phyloP scores from a whole-genome alignment of 2,888 invertebrate genomes.

The Seira sanloemensis region DNA sequence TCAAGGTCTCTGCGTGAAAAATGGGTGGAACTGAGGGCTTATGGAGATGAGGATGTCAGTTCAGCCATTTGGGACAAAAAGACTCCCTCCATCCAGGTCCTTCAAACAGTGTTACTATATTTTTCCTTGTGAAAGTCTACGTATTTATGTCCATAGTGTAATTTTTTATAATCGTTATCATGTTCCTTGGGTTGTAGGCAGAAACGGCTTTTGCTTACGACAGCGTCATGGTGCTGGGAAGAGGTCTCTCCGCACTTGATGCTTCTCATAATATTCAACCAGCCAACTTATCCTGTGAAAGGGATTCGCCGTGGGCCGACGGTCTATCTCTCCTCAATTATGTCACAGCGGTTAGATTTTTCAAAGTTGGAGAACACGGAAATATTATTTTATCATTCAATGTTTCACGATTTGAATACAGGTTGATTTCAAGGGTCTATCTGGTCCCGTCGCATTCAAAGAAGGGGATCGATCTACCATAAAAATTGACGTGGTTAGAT shows the following conservation, averaged over 20 bases:
- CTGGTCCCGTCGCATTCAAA: slow-evolving; percentile 91
- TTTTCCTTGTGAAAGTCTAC: not conserved
- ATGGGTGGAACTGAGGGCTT: slow-evolving; percentile 70
- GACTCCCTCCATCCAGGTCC: slow-evolving; percentile 63
- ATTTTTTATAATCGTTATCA: too few relatives aligned
- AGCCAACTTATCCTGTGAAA: slow-evolving; percentile 88
- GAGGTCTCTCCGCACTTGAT: slow-evolving; percentile 78
- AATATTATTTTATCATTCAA: not conserved
- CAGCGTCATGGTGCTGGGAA: slow-evolving; percentile 69
- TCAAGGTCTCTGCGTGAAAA: slow-evolving; percentile 68
- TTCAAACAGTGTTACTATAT: not conserved
- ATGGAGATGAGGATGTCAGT: slow-evolving; percentile 70
- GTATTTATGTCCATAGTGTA: too few relatives aligned
- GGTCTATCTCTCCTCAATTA: slow-evolving; percentile 86
- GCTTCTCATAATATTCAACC: slow-evolving; percentile 82
- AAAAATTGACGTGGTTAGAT: slow-evolving; percentile 88
- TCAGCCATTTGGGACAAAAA: slow-evolving; percentile 67
- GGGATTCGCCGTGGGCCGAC: slow-evolving; percentile 86
- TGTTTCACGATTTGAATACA: slow-evolving; percentile 74
- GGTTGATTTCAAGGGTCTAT: slow-evolving; percentile 89
- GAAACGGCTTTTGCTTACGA: slow-evolving; percentile 70
- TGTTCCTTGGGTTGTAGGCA: too few relatives aligned
- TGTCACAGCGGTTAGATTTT: slow-evolving; percentile 84
- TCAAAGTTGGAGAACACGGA: too few relatives aligned
- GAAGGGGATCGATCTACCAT: slow-evolving; percentile 90